These are phyloP conservation scores for Sebastes fasciatus DNA, from an alignment of 2,113 vertebrate species.

Conservation along the genomic window DNA sequence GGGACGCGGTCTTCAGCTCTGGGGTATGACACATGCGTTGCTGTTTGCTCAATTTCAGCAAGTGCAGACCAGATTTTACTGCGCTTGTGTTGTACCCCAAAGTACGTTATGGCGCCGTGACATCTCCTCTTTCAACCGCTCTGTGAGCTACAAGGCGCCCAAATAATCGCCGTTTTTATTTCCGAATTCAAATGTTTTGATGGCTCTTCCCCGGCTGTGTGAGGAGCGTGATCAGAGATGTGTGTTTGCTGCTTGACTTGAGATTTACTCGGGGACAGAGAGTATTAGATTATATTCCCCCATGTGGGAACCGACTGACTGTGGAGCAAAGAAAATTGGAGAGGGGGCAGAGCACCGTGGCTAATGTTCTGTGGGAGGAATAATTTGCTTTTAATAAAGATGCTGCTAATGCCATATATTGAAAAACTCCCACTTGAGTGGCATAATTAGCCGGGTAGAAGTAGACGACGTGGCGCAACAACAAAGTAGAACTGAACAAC, in stretches of 20 bases:
- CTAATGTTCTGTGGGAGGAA: conserved; percentile 52
- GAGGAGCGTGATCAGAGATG: conserved; percentile 5
- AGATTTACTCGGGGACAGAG: conserved; percentile 30
- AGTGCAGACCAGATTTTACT: no score
- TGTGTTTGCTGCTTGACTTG: conserved; percentile 7
- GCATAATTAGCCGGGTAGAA: conserved; percentile 36
- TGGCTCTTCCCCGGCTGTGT: not conserved
- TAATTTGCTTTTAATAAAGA: conserved; percentile 50
- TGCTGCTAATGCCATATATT: conserved; percentile 39
- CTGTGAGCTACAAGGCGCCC: no score
- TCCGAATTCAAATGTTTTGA: conserved; percentile 20
- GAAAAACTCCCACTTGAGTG: conserved; percentile 39
- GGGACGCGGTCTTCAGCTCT: no score
- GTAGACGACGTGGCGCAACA: not conserved
- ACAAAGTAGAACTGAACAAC: conserved; percentile 41
- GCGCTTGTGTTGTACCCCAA: no score
- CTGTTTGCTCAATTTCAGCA: no score
- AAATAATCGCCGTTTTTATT: conserved; percentile 7
- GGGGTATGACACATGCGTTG: no score
- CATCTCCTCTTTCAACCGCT: no score
- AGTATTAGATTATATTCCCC: conserved; percentile 41
- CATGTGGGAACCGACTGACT: conserved; percentile 9
- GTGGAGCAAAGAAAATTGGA: conserved; percentile 21
- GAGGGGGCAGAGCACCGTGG: conserved; percentile 15
- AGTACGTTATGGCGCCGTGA: no score